phyloP scores from a whole-genome alignment of 2,113 vertebrate species.

The Scatophagus argus region DNA sequence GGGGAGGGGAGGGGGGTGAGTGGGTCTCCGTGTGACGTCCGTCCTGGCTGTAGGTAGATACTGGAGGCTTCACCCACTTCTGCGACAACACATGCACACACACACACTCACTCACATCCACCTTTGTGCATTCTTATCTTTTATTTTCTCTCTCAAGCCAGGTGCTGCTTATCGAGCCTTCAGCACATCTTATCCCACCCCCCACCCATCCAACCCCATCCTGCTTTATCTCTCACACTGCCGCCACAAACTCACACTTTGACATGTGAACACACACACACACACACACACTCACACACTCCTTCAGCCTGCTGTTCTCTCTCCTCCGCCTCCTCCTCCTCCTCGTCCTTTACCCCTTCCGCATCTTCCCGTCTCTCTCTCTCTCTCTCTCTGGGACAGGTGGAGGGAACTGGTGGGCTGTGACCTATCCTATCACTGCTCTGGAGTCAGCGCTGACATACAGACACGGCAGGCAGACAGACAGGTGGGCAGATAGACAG shows the following conservation, averaged over 20 bases:
- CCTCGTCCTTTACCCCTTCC: not conserved
- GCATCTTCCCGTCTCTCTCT: conserved; percentile 11
- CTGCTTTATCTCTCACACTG: conserved; percentile 56
- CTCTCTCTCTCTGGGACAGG: not conserved
- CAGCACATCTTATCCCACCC: conserved; percentile 55
- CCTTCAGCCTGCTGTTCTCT: conserved; percentile 30
- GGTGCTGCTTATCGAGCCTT: conserved; percentile 70
- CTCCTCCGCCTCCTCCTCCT: not conserved
- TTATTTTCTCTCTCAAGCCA: conserved; percentile 64
- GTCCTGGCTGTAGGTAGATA: conserved; percentile 47
- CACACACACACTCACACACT: conserved; percentile 54
- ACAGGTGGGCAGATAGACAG: conserved; percentile 40
- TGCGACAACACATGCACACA: too few species aligned
- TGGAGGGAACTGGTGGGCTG: conserved; percentile 45
- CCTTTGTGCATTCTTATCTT: conserved; percentile 61
- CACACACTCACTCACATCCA: conserved; percentile 20
- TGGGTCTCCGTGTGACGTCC: conserved; percentile 30
- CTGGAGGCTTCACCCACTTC: conserved; percentile 31
- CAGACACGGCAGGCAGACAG: conserved; percentile 32
- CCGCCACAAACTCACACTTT: conserved; percentile 53
- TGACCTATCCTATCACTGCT: conserved; percentile 52
- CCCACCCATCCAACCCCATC: not conserved
- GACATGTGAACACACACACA: conserved; percentile 52
- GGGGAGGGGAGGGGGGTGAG: not conserved
- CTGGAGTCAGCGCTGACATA: conserved; percentile 34